These are phyloP conservation scores for Cetonia aurata DNA, from an alignment of 2,888 invertebrate species.

Conservation along the genomic window DNA sequence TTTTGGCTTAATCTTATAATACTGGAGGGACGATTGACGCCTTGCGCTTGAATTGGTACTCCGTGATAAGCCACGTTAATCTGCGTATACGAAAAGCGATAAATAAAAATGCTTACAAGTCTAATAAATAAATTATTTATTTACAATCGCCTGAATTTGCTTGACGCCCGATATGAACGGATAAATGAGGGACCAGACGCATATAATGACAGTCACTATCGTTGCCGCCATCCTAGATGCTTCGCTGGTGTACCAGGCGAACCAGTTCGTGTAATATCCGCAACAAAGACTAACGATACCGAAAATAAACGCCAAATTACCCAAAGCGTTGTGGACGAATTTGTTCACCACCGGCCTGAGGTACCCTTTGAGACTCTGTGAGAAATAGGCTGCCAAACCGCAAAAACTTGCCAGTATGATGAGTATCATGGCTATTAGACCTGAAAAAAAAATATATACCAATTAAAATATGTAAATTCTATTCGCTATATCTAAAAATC, in stretches of 20 bases:
- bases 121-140: conserved; percentile 44
- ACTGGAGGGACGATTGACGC: conserved; percentile 43
- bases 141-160: conserved; percentile 51
- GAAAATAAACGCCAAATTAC: conserved; percentile 59
- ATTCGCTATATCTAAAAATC: too few relatives aligned
- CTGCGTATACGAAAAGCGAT: conserved; percentile 19
- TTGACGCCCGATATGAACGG: conserved; percentile 55
- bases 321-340: conserved; percentile 60
- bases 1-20: conserved; percentile 30
- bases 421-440: conserved; percentile 59
- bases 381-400: conserved; percentile 56
- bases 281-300: conserved; percentile 59
- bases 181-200: conserved; percentile 58
- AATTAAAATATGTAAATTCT: too few relatives aligned
- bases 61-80: conserved; percentile 40
- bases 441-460: conserved; percentile 52
- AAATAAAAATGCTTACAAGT: conserved; percentile 7
- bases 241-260: conserved; percentile 55
- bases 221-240: conserved; percentile 57
- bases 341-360: conserved; percentile 57
- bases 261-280: conserved; percentile 60
- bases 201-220: conserved; percentile 55
- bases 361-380: conserved; percentile 53
- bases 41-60: conserved; percentile 39
- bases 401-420: conserved; percentile 55